A percentile compares a stretch with the other conserved stretches of the same genome.
Conservation (phyloP, 2,113 vertebrate species). For the Pavo muticus region DNA sequence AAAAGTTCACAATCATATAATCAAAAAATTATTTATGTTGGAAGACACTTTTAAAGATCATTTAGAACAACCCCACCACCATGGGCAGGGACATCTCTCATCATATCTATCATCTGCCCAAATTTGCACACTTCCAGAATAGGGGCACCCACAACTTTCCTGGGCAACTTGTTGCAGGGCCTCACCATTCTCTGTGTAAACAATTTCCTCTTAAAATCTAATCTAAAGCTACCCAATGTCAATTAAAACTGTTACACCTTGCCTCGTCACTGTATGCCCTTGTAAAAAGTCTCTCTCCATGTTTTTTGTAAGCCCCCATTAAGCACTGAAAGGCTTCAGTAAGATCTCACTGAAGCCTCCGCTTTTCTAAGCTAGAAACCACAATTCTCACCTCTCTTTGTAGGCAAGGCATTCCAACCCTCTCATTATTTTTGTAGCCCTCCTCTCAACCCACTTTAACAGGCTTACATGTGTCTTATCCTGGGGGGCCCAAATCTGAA, state of each 20-base stretch:
- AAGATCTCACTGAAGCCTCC: neutral
- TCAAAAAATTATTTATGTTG: neutral
- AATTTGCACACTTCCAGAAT: neutral
- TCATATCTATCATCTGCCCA: neutral
- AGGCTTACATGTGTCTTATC: neutral
- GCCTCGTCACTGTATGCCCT: neutral
- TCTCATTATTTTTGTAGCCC: neutral
- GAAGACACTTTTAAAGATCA: neutral
- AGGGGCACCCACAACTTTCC: neutral
- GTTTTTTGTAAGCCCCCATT: neutral
- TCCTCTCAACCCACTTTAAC: neutral
- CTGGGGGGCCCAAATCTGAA: neutral
- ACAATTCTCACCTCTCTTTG: neutral
- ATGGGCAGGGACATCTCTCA: neutral
- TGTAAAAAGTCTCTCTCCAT: neutral
- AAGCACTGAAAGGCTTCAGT: neutral
- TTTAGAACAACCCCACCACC: neutral
- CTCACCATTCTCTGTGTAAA: neutral
- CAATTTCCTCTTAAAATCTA: neutral
- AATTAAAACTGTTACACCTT: neutral
- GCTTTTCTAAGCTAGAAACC: neutral
- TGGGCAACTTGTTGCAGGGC: neutral
- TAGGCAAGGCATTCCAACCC: neutral
- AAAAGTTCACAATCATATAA: neutral
- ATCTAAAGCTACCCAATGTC: neutral